phyloP scores from a whole-genome alignment of 2,797 vertebrate species.

The Lepidocolaptes lacrymiger region DNA sequence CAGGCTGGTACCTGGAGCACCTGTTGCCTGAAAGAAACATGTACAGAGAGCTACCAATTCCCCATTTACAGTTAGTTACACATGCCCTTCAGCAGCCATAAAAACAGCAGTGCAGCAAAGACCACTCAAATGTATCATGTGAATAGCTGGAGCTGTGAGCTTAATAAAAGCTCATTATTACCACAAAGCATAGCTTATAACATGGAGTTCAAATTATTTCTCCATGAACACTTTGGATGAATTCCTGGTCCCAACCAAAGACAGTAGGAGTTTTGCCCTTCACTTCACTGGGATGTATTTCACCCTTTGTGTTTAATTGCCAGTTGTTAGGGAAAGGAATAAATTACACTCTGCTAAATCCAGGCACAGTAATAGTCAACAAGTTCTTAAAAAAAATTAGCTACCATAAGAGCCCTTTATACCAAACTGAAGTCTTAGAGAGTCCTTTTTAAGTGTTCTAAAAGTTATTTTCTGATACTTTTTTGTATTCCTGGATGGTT shows the following conservation, averaged over 20 bases:
- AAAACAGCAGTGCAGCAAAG: neutral
- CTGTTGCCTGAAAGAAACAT: neutral
- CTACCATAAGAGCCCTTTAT: neutral
- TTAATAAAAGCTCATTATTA: neutral
- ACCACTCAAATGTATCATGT: neutral
- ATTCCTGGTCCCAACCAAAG: neutral
- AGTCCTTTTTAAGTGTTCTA: neutral
- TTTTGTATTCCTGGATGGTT: neutral
- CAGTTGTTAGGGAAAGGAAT: neutral
- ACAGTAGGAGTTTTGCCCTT: neutral
- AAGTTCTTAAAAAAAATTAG: neutral
- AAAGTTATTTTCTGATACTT: conserved; percentile 14
- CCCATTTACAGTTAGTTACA: neutral
- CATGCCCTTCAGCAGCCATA: neutral
- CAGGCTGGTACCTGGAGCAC: neutral
- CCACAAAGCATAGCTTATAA: neutral
- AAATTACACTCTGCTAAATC: neutral
- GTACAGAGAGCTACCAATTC: neutral
- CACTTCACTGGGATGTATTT: neutral
- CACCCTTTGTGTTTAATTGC: neutral
- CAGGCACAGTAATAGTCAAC: neutral
- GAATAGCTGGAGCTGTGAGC: neutral
- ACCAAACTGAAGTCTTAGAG: neutral
- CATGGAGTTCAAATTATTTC: neutral
- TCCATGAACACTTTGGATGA: neutral